A percentile compares a stretch with the other conserved stretches of the same genome.
Evolutionary conservation across 2,113 vertebrate species (phyloP).

Genomic region (Sus scrofa): T2T-Sscrofa CM000816.6:69714501-69715000

Average conservation of each 20-base stretch:
- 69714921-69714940: not conserved
- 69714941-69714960: not conserved
- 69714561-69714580: not conserved
- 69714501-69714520: conserved; percentile 53
- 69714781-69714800: not conserved
- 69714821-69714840: not conserved
- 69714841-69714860: not conserved
- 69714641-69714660: not conserved
- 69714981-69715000: not conserved
- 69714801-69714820: not conserved
- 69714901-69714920: not conserved
- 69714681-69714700: not conserved
- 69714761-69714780: not conserved
- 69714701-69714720: not conserved
- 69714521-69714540: not conserved
- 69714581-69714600: not conserved
- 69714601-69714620: not conserved
- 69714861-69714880: not conserved
- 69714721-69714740: not conserved
- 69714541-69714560: not conserved
- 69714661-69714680: not conserved
- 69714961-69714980: not conserved
- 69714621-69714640: not conserved
- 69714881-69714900: not conserved
- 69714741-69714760: not conserved